phyloP scores from a whole-genome alignment of 2,888 invertebrate genomes.

The Acanthococcus lagerstroemiae region DNA sequence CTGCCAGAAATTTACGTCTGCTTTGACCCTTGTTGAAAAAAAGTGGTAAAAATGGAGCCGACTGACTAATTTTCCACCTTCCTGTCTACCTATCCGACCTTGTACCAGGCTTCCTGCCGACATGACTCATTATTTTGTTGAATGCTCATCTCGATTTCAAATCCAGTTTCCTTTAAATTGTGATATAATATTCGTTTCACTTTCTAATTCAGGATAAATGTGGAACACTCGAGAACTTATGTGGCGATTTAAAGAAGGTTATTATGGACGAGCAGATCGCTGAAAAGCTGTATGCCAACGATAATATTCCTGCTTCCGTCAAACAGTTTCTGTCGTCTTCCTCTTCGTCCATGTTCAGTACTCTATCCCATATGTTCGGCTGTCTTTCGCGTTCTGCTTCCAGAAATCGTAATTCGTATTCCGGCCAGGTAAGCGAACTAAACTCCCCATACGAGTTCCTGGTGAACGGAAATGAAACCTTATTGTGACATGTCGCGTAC shows the following conservation, averaged over 20 bases:
- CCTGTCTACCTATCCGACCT: too few relatives aligned
- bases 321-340: constrained; percentile 25
- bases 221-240: constrained; percentile 7
- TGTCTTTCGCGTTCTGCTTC: constrained; percentile 14
- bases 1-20: too few relatives aligned
- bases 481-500: too few relatives aligned
- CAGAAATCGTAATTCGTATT: not conserved
- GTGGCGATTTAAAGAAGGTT: constrained; percentile 20
- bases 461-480: not conserved
- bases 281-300: constrained; percentile 19
- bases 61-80: too few relatives aligned
- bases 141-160: too few relatives aligned
- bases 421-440: not conserved
- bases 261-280: constrained; percentile 28
- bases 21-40: too few relatives aligned
- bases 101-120: too few relatives aligned
- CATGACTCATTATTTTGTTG: too few relatives aligned
- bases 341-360: constrained; percentile 18
- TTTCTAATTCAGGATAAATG: constrained; percentile 17
- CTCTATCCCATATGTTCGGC: constrained; percentile 13
- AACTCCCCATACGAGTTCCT: not conserved
- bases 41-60: too few relatives aligned
- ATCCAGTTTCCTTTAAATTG: too few relatives aligned
- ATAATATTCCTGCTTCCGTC: constrained; percentile 21
- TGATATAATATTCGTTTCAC: too few relatives aligned